phyloP scores from a whole-genome alignment of 2,888 invertebrate species.

The Andrena marginata region DNA sequence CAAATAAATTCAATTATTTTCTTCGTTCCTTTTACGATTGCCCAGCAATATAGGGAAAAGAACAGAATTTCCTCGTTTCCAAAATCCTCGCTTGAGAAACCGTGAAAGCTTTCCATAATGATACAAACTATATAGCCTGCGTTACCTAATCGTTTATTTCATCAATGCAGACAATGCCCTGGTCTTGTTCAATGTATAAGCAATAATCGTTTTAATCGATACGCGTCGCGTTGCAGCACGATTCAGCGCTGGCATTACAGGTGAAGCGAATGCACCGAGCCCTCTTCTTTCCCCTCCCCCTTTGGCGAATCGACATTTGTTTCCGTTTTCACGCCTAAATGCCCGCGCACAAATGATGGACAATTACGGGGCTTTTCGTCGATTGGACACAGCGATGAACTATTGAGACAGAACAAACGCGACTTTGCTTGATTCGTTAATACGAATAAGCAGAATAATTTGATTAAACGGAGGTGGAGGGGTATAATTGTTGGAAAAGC shows the following conservation, averaged over 20 bases:
- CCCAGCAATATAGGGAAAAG: no score
- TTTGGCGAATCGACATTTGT: not conserved
- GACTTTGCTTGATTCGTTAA: conserved; percentile 3
- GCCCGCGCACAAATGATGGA: not conserved
- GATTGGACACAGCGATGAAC: not conserved
- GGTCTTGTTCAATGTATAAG: conserved; percentile 14
- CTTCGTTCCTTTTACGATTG: no score
- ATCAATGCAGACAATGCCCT: not conserved
- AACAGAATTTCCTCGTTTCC: no score
- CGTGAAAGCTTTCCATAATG: no score
- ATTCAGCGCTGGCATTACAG: not conserved
- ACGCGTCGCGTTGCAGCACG: conserved; percentile 24
- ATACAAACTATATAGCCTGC: no score
- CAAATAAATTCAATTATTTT: not conserved
- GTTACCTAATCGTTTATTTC: conserved; percentile 2
- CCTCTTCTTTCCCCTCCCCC: no score
- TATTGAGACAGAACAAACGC: not conserved
- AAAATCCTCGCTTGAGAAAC: no score
- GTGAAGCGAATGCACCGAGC: not conserved
- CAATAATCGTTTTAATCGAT: conserved; percentile 29
- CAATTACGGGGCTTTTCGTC: not conserved
- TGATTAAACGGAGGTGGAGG: not conserved
- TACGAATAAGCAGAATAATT: not conserved
- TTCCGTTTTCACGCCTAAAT: not conserved
- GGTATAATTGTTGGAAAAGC: not conserved